Evolutionary conservation across 2,888 invertebrate genomes (phyloP).

Genomic region (Leucophenga montana): DNA sequence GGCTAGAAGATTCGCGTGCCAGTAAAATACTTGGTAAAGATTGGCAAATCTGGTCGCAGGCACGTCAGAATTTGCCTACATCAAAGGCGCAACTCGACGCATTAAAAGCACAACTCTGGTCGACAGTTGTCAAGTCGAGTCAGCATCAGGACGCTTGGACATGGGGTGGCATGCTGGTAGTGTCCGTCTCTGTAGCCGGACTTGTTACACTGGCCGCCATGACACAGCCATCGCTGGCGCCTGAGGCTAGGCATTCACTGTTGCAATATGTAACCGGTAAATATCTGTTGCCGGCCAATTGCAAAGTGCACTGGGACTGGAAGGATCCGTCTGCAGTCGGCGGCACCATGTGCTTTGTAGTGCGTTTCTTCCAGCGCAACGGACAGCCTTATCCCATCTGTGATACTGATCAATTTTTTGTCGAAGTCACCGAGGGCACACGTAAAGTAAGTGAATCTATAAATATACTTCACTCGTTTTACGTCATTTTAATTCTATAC

Average conservation of each 20-base stretch:
- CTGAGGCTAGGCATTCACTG: conserved; percentile 91
- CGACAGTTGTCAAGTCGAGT: conserved; percentile 87
- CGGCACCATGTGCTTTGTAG: conserved; percentile 91
- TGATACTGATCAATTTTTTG: conserved; percentile 91
- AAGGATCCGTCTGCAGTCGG: conserved; percentile 91
- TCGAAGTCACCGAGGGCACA: conserved; percentile 89
- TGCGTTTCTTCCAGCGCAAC: conserved; percentile 92
- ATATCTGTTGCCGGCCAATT: conserved; percentile 90
- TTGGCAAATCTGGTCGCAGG: conserved; percentile 85
- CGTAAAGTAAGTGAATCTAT: conserved; percentile 78
- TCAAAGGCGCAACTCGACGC: conserved; percentile 85
- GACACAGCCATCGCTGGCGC: conserved; percentile 91
- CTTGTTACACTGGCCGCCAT: conserved; percentile 91
- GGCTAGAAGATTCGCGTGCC: conserved; percentile 88
- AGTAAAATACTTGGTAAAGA: conserved; percentile 86
- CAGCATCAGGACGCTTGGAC: conserved; percentile 93
- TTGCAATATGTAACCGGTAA: conserved; percentile 94
- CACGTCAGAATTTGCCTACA: conserved; percentile 86
- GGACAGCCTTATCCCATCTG: conserved; percentile 96
- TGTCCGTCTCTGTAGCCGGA: conserved; percentile 90
- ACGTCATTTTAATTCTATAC: too few species aligned
- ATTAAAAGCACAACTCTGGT: conserved; percentile 88
- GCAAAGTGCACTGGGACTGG: conserved; percentile 89
- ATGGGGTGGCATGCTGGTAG: conserved; percentile 93
- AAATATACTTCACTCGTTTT: background rate